Conservation (phyloP, 2,113 vertebrate species). For the Origma solitaria region DNA sequence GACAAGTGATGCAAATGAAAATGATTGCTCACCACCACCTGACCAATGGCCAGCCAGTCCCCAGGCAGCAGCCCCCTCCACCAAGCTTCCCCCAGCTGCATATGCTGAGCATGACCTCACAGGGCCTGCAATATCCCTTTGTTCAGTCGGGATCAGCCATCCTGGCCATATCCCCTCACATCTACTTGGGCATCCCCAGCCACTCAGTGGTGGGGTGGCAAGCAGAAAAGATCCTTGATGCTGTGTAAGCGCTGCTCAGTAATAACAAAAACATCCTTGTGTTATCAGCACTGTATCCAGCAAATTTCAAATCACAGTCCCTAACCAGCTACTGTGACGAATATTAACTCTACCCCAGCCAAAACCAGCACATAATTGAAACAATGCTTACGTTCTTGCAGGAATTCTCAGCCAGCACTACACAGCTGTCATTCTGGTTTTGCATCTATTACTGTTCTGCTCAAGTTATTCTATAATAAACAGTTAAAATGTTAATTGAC, state of each 20-base stretch:
- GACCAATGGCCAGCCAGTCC: rapidly evolving
- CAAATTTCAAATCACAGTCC: neutral
- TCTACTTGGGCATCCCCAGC: neutral
- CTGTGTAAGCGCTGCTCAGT: neutral
- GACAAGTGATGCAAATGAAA: neutral
- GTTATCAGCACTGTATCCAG: neutral
- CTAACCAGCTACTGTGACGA: neutral
- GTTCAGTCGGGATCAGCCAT: neutral
- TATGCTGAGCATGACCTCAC: neutral
- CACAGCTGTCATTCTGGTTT: neutral
- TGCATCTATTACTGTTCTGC: neutral
- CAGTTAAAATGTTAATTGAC: neutral
- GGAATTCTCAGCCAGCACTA: neutral
- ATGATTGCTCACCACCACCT: neutral
- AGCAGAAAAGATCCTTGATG: neutral
- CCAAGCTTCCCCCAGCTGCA: neutral
- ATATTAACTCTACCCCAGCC: neutral
- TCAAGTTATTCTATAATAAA: neutral
- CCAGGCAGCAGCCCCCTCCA: neutral
- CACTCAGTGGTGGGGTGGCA: neutral
- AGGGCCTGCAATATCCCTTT: neutral
- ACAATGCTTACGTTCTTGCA: neutral
- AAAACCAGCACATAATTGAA: neutral
- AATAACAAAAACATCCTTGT: neutral
- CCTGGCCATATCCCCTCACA: neutral